Evolutionary conservation across 2,113 vertebrate species (phyloP).

Genomic region (Otocyon megalotis): DNA sequence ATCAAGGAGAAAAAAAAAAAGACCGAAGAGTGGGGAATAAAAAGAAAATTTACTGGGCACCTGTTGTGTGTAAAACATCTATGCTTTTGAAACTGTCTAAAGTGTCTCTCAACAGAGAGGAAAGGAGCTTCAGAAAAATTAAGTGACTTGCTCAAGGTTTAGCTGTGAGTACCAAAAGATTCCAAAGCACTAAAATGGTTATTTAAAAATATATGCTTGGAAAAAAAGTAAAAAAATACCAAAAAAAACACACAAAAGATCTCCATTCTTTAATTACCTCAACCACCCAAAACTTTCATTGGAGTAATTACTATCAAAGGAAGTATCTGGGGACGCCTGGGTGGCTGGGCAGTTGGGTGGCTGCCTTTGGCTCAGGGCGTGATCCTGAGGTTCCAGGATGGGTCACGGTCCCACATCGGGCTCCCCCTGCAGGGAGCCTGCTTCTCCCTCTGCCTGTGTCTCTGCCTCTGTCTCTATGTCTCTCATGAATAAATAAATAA

Average conservation of each 20-base stretch:
- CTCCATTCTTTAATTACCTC: background rate
- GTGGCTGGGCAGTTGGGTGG: too few relatives aligned
- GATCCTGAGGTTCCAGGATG: too few relatives aligned
- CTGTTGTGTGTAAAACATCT: background rate
- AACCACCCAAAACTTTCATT: background rate
- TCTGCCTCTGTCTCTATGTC: too few relatives aligned
- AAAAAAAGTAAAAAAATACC: background rate
- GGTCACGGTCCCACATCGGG: too few relatives aligned
- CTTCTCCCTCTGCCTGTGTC: too few relatives aligned
- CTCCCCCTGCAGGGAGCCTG: too few relatives aligned
- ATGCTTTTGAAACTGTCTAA: background rate
- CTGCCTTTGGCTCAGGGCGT: too few relatives aligned
- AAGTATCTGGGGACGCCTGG: background rate
- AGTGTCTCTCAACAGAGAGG: background rate
- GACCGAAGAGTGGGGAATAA: background rate
- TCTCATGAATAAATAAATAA: too few relatives aligned
- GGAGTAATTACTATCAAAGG: background rate
- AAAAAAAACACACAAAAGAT: too few relatives aligned
- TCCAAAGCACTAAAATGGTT: conserved; percentile 19
- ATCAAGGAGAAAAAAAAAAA: background rate
- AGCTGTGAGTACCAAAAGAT: background rate
- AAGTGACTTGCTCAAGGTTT: background rate
- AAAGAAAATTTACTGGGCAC: background rate
- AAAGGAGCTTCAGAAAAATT: background rate
- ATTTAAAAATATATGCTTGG: background rate